phyloP scores from a whole-genome alignment of 2,888 invertebrate genomes.

The Diaprepes abbreviatus region DNA sequence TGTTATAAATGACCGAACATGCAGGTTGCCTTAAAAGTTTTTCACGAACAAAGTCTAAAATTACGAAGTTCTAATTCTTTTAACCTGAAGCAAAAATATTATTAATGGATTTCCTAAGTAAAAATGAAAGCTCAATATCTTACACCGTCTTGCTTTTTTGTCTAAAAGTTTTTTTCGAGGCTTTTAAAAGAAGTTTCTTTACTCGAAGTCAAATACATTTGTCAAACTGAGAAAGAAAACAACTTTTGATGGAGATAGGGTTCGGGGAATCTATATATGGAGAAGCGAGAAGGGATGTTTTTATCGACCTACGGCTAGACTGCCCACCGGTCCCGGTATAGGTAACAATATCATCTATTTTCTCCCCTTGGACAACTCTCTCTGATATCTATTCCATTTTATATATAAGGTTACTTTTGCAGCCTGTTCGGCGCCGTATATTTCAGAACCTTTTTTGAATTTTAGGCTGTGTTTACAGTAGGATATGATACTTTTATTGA shows the following conservation, averaged over 20 bases:
- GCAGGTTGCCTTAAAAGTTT: slow-evolving; percentile 56
- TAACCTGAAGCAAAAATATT: slow-evolving; percentile 61
- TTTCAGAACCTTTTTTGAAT: slow-evolving; percentile 7
- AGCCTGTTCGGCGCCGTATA: slow-evolving; percentile 48
- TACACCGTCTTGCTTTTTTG: slow-evolving; percentile 55
- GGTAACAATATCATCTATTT: slow-evolving; percentile 63
- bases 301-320: slow-evolving; percentile 57
- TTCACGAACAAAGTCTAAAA: slow-evolving; percentile 55
- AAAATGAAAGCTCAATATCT: slow-evolving; percentile 58
- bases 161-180: slow-evolving; percentile 49
- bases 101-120: slow-evolving; percentile 62
- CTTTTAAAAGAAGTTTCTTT: slow-evolving; percentile 51
- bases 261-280: slow-evolving; percentile 46
- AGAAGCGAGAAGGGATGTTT: slow-evolving; percentile 53
- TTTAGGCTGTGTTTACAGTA: background rate
- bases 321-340: slow-evolving; percentile 59
- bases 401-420: slow-evolving; percentile 37
- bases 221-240: slow-evolving; percentile 55
- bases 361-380: slow-evolving; percentile 52
- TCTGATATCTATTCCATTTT: slow-evolving; percentile 44
- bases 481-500: no score
- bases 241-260: slow-evolving; percentile 54
- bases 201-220: slow-evolving; percentile 55
- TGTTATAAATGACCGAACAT: slow-evolving; percentile 57
- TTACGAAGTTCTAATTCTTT: slow-evolving; percentile 61